Conservation (phyloP, 2,113 vertebrate species). For the Piaya cayana region DNA sequence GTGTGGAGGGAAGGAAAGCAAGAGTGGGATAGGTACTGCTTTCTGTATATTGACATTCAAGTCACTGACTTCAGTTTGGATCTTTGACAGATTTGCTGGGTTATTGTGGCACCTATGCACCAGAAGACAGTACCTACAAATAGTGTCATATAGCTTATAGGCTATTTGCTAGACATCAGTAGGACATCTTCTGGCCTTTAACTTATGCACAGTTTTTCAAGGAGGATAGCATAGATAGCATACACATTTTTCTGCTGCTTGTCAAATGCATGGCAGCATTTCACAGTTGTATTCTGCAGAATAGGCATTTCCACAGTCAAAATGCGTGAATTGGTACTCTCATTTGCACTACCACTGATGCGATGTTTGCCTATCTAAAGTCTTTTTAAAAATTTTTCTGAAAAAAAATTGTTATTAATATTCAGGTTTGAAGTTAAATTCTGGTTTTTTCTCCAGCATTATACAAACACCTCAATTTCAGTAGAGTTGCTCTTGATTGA, state of each 20-base stretch:
- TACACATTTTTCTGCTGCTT: not conserved
- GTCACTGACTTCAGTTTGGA: not conserved
- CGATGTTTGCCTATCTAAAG: not conserved
- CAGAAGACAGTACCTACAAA: not conserved
- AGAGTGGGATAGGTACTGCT: not conserved
- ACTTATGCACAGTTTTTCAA: not conserved
- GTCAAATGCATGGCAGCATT: not conserved
- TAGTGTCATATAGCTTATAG: not conserved
- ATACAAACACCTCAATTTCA: not conserved
- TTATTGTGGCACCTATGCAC: not conserved
- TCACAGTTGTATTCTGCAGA: not conserved
- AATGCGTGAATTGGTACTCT: not conserved
- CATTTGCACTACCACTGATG: not conserved
- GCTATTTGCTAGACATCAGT: not conserved
- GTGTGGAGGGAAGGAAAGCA: rapidly evolving
- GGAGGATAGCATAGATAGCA: not conserved
- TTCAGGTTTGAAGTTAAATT: not conserved
- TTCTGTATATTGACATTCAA: not conserved
- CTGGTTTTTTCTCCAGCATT: not conserved
- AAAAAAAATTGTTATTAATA: not conserved
- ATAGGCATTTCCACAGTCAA: not conserved
- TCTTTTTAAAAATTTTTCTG: rapidly evolving
- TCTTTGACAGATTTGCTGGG: not conserved
- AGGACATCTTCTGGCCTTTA: not conserved
- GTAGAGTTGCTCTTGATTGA: not conserved